These are phyloP conservation scores for Pterostichus niger DNA, from an alignment of 2,888 invertebrate genomes.

Conservation along the genomic window DNA sequence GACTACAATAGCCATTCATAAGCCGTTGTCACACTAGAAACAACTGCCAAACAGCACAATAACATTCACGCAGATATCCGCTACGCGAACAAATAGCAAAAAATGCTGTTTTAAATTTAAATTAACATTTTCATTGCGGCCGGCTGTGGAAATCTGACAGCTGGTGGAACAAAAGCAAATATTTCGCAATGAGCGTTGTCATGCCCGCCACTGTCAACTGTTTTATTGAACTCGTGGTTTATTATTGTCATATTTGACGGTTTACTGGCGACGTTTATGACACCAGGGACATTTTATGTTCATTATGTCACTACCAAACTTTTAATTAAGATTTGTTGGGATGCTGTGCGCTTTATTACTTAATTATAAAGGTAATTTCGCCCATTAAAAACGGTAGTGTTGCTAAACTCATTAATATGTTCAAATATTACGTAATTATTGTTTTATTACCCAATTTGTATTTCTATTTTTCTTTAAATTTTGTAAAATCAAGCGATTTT, in stretches of 20 bases:
- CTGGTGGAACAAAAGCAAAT: neutral
- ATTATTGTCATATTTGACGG: constrained; percentile 63
- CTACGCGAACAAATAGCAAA: constrained; percentile 3
- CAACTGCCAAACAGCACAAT: neutral
- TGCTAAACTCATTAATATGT: no score
- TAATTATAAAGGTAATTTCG: constrained; percentile 51
- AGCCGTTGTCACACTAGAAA: neutral
- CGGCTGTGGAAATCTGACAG: neutral
- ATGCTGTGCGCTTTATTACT: constrained; percentile 48
- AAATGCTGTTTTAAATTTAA: constrained; percentile 58
- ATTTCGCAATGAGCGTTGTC: neutral
- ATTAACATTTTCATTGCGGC: constrained; percentile 31
- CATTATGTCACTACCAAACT: constrained; percentile 44
- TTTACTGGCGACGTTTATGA: constrained; percentile 33
- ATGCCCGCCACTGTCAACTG: neutral
- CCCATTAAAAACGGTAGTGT: constrained; percentile 28
- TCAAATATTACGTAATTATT: no score
- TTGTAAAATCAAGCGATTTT: no score
- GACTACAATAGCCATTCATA: constrained; percentile 3
- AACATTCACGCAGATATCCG: constrained; percentile 2
- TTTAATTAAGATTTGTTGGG: constrained; percentile 63
- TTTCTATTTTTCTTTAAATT: no score
- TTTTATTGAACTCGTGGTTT: constrained; percentile 43
- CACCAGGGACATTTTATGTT: constrained; percentile 46
- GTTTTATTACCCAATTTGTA: no score